Conservation (phyloP, 2,888 invertebrate genomes). For the Furcula furcula region DNA sequence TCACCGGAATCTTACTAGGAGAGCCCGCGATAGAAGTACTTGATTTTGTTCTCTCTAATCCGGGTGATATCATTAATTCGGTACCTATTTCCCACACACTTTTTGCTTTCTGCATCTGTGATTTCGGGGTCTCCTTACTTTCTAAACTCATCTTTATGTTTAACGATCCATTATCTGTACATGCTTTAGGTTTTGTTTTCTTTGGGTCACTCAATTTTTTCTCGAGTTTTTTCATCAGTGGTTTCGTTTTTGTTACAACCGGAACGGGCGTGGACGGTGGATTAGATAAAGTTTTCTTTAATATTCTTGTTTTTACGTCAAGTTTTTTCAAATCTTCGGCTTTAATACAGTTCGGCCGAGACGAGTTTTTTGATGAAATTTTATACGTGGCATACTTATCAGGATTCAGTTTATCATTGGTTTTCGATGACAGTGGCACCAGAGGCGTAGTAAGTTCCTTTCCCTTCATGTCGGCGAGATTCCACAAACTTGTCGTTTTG, state of each 20-base stretch:
- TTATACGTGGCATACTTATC: slow-evolving; percentile 79
- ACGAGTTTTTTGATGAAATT: slow-evolving; percentile 66
- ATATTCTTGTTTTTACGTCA: slow-evolving; percentile 78
- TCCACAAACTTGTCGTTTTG: slow-evolving; percentile 82
- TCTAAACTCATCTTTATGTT: slow-evolving; percentile 61
- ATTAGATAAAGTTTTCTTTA: slow-evolving; percentile 78
- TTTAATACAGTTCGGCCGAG: slow-evolving; percentile 65
- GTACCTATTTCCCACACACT: slow-evolving; percentile 80
- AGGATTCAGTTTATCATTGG: slow-evolving; percentile 66
- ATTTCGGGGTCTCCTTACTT: slow-evolving; percentile 58
- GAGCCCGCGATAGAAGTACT: slow-evolving; percentile 80
- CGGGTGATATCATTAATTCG: slow-evolving; percentile 57
- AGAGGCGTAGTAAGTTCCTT: slow-evolving; percentile 71
- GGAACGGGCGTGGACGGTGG: slow-evolving; percentile 76
- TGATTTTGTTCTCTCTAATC: slow-evolving; percentile 74
- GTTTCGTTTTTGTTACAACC: slow-evolving; percentile 71
- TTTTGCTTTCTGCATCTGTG: slow-evolving; percentile 76
- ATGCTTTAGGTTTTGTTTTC: slow-evolving; percentile 67
- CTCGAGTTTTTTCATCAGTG: slow-evolving; percentile 63
- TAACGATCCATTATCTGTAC: slow-evolving; percentile 63
- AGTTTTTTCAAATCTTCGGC: slow-evolving; percentile 74
- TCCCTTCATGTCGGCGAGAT: slow-evolving; percentile 80
- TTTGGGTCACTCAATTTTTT: slow-evolving; percentile 67
- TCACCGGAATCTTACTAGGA: slow-evolving; percentile 84
- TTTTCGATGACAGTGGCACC: slow-evolving; percentile 55